A percentile compares a stretch with the other conserved stretches of the same genome.
Conservation (phyloP, 2,113 vertebrate species). For the Pionites leucogaster region DNA sequence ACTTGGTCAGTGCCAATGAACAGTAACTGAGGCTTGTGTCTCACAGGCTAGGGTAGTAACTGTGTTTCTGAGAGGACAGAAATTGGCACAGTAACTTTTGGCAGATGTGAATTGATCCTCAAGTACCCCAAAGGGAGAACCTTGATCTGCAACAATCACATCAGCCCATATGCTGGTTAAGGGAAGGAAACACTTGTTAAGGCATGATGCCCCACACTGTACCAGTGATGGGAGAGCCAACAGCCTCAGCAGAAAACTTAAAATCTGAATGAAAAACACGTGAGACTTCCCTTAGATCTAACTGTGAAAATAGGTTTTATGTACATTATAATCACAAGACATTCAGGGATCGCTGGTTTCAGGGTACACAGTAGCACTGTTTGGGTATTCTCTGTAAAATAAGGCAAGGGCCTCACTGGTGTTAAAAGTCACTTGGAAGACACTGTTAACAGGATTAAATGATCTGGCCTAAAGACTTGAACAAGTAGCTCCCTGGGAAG, state of each 20-base stretch:
- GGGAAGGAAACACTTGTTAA: background rate
- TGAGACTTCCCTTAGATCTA: background rate
- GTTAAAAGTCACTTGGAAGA: background rate
- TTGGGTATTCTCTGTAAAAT: background rate
- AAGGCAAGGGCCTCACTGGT: background rate
- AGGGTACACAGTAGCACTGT: background rate
- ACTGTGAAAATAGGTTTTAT: background rate
- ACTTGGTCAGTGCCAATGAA: background rate
- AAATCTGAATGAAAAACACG: background rate
- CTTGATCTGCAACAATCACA: background rate
- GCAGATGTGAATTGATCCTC: background rate
- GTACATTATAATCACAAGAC: background rate
- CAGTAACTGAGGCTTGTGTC: background rate
- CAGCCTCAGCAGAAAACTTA: background rate
- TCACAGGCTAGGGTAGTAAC: background rate
- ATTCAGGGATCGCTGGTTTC: background rate
- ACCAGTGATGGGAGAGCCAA: background rate
- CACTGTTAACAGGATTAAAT: conserved; percentile 4
- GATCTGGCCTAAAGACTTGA: background rate
- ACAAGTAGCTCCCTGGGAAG: background rate
- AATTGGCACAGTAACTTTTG: background rate
- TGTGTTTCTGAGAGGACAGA: background rate
- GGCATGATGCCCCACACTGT: background rate
- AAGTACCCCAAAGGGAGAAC: background rate
- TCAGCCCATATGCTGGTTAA: background rate